Conservation (phyloP, 2,888 invertebrate genomes). For the Sinodicranocentrus sp. region DNA sequence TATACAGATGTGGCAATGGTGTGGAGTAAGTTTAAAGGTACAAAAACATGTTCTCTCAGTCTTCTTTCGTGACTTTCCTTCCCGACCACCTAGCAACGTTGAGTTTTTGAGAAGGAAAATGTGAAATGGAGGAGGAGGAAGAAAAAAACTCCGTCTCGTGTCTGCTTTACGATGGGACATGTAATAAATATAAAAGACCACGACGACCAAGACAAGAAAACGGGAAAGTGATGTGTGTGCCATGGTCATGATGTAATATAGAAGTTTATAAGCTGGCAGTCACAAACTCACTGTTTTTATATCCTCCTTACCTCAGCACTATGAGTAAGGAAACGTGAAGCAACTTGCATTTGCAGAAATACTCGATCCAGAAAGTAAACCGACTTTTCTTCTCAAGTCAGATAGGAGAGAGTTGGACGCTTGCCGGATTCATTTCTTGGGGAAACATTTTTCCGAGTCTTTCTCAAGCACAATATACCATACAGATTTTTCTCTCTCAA, state of each 20-base stretch:
- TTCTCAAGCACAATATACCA: background rate
- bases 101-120: too few relatives aligned
- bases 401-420: constrained; percentile 37
- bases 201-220: constrained; percentile 44
- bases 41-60: too few relatives aligned
- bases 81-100: too few relatives aligned
- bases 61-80: too few relatives aligned
- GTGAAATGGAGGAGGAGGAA: background rate
- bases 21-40: too few relatives aligned
- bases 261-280: too few relatives aligned
- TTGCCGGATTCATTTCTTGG: constrained; percentile 61
- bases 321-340: too few relatives aligned
- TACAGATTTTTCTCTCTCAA: constrained; percentile 21
- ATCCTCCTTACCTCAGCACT: background rate
- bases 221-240: constrained; percentile 59
- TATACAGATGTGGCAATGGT: background rate
- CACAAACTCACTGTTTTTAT: background rate
- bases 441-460: constrained; percentile 1
- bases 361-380: too few relatives aligned
- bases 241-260: constrained; percentile 3
- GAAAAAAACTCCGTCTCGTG: background rate
- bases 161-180: constrained; percentile 63
- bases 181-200: constrained; percentile 63
- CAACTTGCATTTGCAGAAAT: too few relatives aligned
- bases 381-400: background rate